These are phyloP conservation scores for Scaptomyza hsui DNA, from an alignment of 1,140 invertebrate genomes.

Conservation along the genomic window DNA sequence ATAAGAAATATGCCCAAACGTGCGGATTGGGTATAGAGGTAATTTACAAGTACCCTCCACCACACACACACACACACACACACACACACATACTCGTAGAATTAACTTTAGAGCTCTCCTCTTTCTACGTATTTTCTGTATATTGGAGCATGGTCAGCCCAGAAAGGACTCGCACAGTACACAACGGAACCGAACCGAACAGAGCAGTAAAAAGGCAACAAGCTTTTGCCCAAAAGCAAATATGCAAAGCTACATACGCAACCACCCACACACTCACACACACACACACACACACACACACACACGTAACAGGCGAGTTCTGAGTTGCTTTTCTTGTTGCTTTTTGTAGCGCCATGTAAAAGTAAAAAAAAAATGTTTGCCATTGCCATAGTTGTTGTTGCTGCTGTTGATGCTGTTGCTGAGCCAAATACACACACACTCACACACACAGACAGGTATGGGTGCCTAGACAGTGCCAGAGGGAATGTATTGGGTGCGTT, in stretches of 20 bases:
- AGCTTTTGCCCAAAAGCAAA: slow-evolving; percentile 37
- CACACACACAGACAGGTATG: slow-evolving; percentile 6
- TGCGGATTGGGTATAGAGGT: not conserved
- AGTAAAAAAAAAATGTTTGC: slow-evolving; percentile 25
- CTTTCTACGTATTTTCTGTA: not conserved
- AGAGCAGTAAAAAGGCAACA: slow-evolving; percentile 7
- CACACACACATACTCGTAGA: not conserved
- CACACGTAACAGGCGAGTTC: slow-evolving; percentile 15
- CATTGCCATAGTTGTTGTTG: slow-evolving; percentile 9
- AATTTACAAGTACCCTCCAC: not conserved
- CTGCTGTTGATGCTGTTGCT: slow-evolving; percentile 5
- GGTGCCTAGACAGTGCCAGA: slow-evolving; percentile 24
- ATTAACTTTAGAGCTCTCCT: not conserved
- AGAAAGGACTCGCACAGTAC: not conserved
- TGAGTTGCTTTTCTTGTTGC: slow-evolving; percentile 49
- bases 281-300: slow-evolving; percentile 1
- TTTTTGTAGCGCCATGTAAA: slow-evolving; percentile 24
- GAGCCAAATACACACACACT: not conserved
- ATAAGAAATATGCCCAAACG: not conserved
- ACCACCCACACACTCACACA: slow-evolving; percentile 8
- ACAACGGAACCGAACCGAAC: slow-evolving; percentile 8
- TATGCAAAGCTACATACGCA: slow-evolving; percentile 38
- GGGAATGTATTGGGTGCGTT: slow-evolving; percentile 38
- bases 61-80: not conserved
- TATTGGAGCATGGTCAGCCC: not conserved